phyloP scores from a whole-genome alignment of 2,113 vertebrate genomes.

The Paramisgurnus dabryanus region DNA sequence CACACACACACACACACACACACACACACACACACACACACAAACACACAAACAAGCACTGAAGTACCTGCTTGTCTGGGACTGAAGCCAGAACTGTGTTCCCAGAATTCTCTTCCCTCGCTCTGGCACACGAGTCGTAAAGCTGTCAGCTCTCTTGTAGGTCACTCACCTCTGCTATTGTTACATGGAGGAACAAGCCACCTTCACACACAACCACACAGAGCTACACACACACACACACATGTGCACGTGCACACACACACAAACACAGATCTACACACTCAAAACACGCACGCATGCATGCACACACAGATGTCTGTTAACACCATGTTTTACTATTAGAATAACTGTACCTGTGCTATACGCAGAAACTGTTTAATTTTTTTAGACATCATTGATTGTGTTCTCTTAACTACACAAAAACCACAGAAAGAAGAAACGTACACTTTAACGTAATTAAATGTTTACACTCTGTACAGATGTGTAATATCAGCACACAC shows the following conservation, averaged over 20 bases:
- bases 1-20: conserved; percentile 60
- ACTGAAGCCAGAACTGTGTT: conserved; percentile 82
- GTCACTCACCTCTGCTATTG: conserved; percentile 81
- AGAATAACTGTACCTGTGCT: too few relatives aligned
- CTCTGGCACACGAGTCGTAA: conserved; percentile 79
- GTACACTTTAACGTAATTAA: background rate
- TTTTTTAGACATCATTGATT: background rate
- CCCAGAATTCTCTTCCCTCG: conserved; percentile 78
- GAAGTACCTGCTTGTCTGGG: conserved; percentile 87
- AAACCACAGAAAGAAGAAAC: background rate
- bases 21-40: conserved; percentile 60
- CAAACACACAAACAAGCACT: too few relatives aligned
- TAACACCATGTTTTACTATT: too few relatives aligned
- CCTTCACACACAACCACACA: conserved; percentile 38
- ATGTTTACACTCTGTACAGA: background rate
- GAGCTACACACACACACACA: conserved; percentile 38
- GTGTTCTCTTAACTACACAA: background rate
- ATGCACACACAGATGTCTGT: too few relatives aligned
- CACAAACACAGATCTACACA: too few relatives aligned
- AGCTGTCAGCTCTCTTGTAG: conserved; percentile 86
- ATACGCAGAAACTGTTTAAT: too few relatives aligned
- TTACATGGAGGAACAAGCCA: conserved; percentile 72
- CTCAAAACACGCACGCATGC: too few relatives aligned
- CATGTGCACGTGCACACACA: background rate
- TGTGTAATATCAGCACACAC: conserved; percentile 9